A percentile compares a stretch with the other conserved stretches of the same genome.
These are phyloP conservation scores for Lithophane leautieri DNA, from an alignment of 2,888 invertebrate species.

Conservation along the genomic window DNA sequence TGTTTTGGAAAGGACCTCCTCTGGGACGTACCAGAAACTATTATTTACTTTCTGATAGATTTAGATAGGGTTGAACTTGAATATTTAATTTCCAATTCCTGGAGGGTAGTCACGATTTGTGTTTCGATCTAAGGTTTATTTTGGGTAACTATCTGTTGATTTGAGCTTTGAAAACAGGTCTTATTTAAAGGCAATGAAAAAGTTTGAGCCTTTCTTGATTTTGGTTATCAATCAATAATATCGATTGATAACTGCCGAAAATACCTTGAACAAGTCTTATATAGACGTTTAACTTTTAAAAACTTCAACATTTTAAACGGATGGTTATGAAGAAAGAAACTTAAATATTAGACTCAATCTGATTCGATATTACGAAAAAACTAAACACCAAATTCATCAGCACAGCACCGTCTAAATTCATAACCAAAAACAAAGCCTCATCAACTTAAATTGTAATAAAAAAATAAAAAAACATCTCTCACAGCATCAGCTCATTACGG, in stretches of 20 bases:
- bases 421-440: constrained; percentile 24
- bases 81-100: constrained; percentile 56
- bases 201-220: background rate
- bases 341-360: too few species aligned
- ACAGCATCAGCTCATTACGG: constrained; percentile 62
- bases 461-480: too few species aligned
- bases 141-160: background rate
- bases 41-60: constrained; percentile 42
- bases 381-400: background rate
- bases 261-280: background rate
- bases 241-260: background rate
- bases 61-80: constrained; percentile 18
- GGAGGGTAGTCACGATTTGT: constrained; percentile 28
- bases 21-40: constrained; percentile 48
- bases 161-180: background rate
- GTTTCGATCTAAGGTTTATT: background rate
- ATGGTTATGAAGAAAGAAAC: too few species aligned
- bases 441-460: too few species aligned
- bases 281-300: background rate
- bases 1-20: constrained; percentile 16
- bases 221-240: background rate
- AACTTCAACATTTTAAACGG: too few species aligned
- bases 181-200: background rate
- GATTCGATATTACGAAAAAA: background rate
- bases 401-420: background rate